These are phyloP conservation scores for Machimus rusticus DNA, from an alignment of 2,888 invertebrate genomes.

Conservation along the genomic window DNA sequence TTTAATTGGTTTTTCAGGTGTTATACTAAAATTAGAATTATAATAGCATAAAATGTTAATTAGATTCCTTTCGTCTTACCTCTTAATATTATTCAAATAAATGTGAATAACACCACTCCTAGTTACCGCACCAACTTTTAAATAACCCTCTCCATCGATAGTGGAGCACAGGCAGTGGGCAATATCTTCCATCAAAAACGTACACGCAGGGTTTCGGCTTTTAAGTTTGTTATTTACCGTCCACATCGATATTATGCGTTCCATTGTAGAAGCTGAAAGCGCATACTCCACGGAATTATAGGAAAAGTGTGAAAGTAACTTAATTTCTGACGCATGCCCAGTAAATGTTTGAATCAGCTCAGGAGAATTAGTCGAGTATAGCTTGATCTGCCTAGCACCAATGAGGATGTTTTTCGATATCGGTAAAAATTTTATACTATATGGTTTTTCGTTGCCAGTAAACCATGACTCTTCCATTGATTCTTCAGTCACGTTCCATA, in stretches of 20 bases:
- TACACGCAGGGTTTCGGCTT: constrained; percentile 66
- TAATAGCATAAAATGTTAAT: not conserved
- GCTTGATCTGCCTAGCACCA: constrained; percentile 56
- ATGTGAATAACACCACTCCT: constrained; percentile 81
- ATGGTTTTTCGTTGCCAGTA: constrained; percentile 66
- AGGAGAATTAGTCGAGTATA: constrained; percentile 69
- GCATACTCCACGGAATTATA: constrained; percentile 54
- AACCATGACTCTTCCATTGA: constrained; percentile 67
- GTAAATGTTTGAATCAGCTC: constrained; percentile 70
- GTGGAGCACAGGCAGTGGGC: constrained; percentile 66
- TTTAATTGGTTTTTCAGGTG: constrained; percentile 69
- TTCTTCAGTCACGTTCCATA: constrained; percentile 64
- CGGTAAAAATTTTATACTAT: constrained; percentile 59
- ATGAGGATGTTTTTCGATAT: constrained; percentile 57
- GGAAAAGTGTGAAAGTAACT: constrained; percentile 60
- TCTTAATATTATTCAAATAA: constrained; percentile 80
- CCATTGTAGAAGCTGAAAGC: constrained; percentile 59
- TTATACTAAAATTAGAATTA: constrained; percentile 51
- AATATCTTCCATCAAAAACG: constrained; percentile 75
- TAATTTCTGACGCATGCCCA: constrained; percentile 70
- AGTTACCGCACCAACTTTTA: constrained; percentile 67
- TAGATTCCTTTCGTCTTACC: constrained; percentile 53
- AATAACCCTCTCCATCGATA: constrained; percentile 64
- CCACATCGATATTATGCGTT: constrained; percentile 61
- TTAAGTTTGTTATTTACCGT: constrained; percentile 57